Base-by-base conservation (phyloP, 1,140 invertebrate species). In the Cataglyphis hispanica region DNA sequence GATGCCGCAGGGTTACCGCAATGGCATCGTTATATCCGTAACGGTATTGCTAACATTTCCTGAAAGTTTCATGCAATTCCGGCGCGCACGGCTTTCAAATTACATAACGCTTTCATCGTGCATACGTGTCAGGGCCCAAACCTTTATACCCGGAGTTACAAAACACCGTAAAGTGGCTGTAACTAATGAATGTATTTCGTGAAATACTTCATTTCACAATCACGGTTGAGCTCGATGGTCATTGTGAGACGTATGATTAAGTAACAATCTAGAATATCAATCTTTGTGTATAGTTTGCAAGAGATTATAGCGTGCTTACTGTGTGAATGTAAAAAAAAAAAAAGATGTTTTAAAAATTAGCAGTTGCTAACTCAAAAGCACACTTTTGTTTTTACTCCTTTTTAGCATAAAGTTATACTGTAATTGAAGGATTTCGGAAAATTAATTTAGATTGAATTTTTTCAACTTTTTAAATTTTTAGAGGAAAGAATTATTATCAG, bases 1-100 rank as follows among this genome's bases (percentile, higher is more conserved):
- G 78, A 83, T 53, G 78, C 78, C 67, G 37, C 78, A 43, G 78
- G 78, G 53, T 72, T 72, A 72, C 67, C 78, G 78, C 67, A 83
- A 72, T 60, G 78, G 78, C 78, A 83, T 83, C 78, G 78, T 83
- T 83, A 83, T 83, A 83, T 83, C 67, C 78, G 78, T 83, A 83
- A 83, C 78, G 78, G 67, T 83, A 83, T 83, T 72, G 78, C 78
- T 72, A 72, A 83, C 78, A 72, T 72, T 72, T 83, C 78, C 78
- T 72, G 66, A 83, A 83, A 83, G 78, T 83, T 83, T 83, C 78
- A 83, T 83, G 67, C 78, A 72, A 83, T 83, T 83, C 67, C 78
- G 78, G 63, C 64, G 50, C 77, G 53, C 78, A 81, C 60, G 78
- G 67, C 78, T 83, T 83, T 83, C 78, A 72, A 83, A 83, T 83